A percentile compares a stretch with the other conserved stretches of the same genome.
Evolutionary conservation across 1,140 invertebrate species (phyloP).

Genomic region (Harpegnathos saltator): DNA sequence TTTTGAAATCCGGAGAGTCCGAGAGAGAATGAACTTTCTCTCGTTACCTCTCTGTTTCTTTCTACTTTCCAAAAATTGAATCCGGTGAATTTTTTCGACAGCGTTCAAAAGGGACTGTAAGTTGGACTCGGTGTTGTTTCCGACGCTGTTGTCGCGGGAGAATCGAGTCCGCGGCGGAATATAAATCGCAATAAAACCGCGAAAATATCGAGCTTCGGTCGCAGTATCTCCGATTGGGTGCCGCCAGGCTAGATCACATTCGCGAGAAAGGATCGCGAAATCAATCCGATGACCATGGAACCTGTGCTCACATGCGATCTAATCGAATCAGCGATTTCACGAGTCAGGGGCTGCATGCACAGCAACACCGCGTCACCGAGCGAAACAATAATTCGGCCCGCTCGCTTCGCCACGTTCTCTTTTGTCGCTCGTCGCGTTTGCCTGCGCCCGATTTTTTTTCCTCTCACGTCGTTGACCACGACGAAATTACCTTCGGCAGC

Average conservation of each 20-base stretch:
- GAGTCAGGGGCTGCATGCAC: constrained; percentile 24
- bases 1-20: not conserved
- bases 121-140: too few relatives aligned
- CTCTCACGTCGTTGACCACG: not conserved
- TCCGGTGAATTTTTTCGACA: too few relatives aligned
- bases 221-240: not conserved
- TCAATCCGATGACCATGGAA: constrained; percentile 13
- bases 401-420: constrained; percentile 25
- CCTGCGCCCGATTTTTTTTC: constrained; percentile 25
- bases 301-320: constrained; percentile 13
- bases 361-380: not conserved
- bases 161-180: not conserved
- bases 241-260: not conserved
- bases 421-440: not conserved
- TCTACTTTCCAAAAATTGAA: too few relatives aligned
- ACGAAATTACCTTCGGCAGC: constrained; percentile 9
- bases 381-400: constrained; percentile 38
- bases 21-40: too few relatives aligned
- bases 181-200: not conserved
- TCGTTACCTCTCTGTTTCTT: too few relatives aligned
- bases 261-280: constrained; percentile 8
- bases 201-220: not conserved
- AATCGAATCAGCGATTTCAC: constrained; percentile 65
- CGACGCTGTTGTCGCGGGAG: too few relatives aligned
- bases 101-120: too few relatives aligned